These are phyloP conservation scores for Cotesia congregata DNA, from an alignment of 2,888 invertebrate genomes.

Conservation along the genomic window DNA sequence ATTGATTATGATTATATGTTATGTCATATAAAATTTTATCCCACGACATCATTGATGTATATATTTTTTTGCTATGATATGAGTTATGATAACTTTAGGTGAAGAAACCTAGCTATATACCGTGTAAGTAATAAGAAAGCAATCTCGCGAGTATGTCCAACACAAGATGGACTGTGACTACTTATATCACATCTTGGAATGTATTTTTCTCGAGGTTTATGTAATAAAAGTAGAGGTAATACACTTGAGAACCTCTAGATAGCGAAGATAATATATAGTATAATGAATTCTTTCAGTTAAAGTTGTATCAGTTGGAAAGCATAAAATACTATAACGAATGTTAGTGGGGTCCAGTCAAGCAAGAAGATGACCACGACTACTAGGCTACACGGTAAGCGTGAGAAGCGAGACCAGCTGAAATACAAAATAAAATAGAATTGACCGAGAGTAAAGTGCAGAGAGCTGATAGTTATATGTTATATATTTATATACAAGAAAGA, in stretches of 20 bases:
- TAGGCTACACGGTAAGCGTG: constrained; percentile 25
- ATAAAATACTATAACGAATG: constrained; percentile 24
- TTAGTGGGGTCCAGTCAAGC: constrained; percentile 42
- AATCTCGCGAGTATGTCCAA: constrained; percentile 10
- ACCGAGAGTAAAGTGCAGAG: not conserved
- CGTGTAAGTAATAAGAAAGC: not conserved
- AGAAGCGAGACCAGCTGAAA: constrained; percentile 33
- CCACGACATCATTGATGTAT: too few relatives aligned
- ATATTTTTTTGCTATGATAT: too few relatives aligned
- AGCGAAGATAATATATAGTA: not conserved
- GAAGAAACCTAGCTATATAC: too few relatives aligned
- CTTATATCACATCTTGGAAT: not conserved
- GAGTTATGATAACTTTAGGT: too few relatives aligned
- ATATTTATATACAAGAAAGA: constrained; percentile 2
- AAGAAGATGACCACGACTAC: constrained; percentile 44
- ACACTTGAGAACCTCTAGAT: not conserved
- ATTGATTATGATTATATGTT: too few relatives aligned
- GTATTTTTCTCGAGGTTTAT: not conserved
- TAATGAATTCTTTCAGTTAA: constrained; percentile 5
- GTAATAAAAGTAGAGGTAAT: not conserved
- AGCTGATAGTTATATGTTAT: not conserved
- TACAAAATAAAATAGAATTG: constrained; percentile 25
- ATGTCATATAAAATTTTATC: too few relatives aligned
- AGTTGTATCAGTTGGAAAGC: not conserved
- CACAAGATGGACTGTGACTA: constrained; percentile 1